Percentiles rank a stretch among this genome's conserved stretches.
Conservation (phyloP, 1,140 invertebrate species). For the Centruroides vittatus region DNA sequence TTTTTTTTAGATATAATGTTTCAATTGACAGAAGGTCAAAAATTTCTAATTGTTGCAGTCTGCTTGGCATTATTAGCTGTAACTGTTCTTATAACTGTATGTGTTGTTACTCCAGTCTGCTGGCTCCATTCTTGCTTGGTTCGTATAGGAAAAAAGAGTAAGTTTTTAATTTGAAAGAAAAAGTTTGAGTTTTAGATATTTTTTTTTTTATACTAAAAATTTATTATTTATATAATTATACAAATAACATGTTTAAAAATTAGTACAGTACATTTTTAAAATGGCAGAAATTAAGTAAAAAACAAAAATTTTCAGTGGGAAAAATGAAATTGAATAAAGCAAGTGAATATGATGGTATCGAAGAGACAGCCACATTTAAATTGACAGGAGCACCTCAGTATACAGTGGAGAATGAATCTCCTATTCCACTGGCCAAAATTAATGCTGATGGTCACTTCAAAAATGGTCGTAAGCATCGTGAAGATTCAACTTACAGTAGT, state of each 20-base stretch:
- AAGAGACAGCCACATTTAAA: constrained; percentile 7
- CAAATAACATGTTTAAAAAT: too few relatives aligned
- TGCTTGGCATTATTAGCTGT: constrained; percentile 25
- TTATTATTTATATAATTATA: too few relatives aligned
- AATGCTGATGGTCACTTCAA: constrained; percentile 2
- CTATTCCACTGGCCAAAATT: neutral
- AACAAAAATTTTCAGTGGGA: neutral
- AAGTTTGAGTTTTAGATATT: too few relatives aligned
- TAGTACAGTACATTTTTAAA: too few relatives aligned
- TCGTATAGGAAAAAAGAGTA: neutral
- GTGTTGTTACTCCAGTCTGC: constrained; percentile 34
- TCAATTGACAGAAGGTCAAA: constrained; percentile 32
- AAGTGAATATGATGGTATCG: constrained; percentile 3
- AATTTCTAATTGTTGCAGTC: constrained; percentile 27
- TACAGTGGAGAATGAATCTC: constrained; percentile 10
- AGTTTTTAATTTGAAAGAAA: constrained; percentile 3
- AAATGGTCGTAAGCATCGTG: constrained; percentile 3
- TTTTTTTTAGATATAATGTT: constrained; percentile 11
- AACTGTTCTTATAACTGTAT: constrained; percentile 29
- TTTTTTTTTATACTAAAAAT: too few relatives aligned
- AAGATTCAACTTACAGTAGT: constrained; percentile 18
- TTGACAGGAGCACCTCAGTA: constrained; percentile 9
- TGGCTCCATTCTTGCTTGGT: constrained; percentile 30
- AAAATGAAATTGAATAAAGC: constrained; percentile 8
- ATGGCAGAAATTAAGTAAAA: neutral